Conservation (phyloP, 2,888 invertebrate species). For the Paralinhomoeus sp. region DNA sequence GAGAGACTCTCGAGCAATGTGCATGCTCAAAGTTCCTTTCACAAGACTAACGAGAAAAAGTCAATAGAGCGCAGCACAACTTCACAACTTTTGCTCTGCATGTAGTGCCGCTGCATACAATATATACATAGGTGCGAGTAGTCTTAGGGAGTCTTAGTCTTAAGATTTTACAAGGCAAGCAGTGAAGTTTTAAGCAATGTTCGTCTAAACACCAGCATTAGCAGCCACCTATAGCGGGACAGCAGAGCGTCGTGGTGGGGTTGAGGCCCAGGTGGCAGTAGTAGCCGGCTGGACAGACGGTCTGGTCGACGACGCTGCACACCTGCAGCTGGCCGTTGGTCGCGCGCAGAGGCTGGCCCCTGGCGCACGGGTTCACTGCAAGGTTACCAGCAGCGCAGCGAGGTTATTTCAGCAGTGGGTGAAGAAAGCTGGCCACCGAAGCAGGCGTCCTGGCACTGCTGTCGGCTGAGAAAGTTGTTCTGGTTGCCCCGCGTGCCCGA, state of each 20-base stretch:
- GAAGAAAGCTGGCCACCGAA: too few relatives aligned
- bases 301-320: conserved; percentile 4
- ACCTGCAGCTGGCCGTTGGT: conserved; percentile 12
- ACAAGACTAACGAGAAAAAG: background rate
- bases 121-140: background rate
- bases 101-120: background rate
- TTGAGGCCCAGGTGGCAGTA: conserved; percentile 7
- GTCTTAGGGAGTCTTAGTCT: background rate
- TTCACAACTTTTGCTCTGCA: background rate
- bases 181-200: background rate
- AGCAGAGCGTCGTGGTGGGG: conserved; percentile 2
- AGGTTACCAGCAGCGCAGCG: background rate
- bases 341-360: conserved; percentile 15
- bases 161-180: background rate
- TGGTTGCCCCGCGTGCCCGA: conserved; percentile 1
- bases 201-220: too few relatives aligned
- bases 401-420: too few relatives aligned
- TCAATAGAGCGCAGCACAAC: background rate
- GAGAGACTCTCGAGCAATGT: background rate
- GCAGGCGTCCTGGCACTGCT: background rate
- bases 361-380: conserved; percentile 17
- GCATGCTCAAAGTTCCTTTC: too few relatives aligned
- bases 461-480: conserved; percentile 4
- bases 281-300: conserved; percentile 6
- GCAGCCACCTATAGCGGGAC: too few relatives aligned